Percentiles rank a stretch among this genome's conserved stretches.
Conservation (phyloP, 1,140 invertebrate species). For the Holotrichia oblita region DNA sequence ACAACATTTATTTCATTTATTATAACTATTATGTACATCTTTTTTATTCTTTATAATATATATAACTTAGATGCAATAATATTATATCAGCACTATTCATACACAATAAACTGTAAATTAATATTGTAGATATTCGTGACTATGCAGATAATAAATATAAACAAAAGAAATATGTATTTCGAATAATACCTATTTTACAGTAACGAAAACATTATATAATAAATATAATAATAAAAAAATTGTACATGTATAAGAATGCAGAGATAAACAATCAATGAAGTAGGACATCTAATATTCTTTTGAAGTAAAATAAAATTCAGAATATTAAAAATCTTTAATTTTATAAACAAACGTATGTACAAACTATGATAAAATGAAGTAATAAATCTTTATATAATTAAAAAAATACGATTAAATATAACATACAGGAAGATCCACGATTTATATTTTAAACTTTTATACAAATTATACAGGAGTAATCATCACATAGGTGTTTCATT, state of each 20-base stretch:
- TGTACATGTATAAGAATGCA: neutral
- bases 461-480: constrained; percentile 45
- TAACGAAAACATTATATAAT: neutral
- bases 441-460: constrained; percentile 38
- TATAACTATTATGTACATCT: constrained; percentile 51
- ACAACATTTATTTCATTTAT: no score
- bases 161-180: constrained; percentile 11
- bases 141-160: constrained; percentile 6
- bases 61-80: constrained; percentile 7
- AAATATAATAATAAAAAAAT: neutral
- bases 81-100: neutral
- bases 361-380: neutral
- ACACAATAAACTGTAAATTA: constrained; percentile 9
- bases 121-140: neutral
- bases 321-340: no score
- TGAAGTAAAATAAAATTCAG: neutral
- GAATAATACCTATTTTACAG: neutral
- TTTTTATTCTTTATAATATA: neutral
- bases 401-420: neutral
- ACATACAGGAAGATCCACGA: constrained; percentile 30
- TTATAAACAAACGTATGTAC: neutral
- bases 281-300: neutral
- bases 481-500: constrained; percentile 3
- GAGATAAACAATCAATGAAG: neutral
- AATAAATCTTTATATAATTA: no score